phyloP scores from a whole-genome alignment of 2,888 invertebrate genomes.

The Apodemia zela region DNA sequence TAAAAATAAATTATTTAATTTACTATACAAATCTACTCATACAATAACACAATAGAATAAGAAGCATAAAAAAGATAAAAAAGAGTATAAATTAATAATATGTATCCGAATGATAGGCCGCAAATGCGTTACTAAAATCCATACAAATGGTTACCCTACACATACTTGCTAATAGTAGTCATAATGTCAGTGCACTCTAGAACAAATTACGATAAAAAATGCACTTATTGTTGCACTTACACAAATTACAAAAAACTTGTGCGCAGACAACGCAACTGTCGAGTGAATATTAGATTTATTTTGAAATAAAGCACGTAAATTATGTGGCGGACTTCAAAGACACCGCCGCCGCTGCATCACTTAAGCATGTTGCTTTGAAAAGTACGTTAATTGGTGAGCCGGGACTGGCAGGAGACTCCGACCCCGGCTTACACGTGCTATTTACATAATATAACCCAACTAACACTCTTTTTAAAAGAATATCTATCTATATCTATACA shows the following conservation, averaged over 20 bases:
- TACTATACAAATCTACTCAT: too few species aligned
- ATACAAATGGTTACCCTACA: neutral
- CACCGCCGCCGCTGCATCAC: slow-evolving; percentile 55
- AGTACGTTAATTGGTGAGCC: slow-evolving; percentile 61
- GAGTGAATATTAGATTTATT: slow-evolving; percentile 48
- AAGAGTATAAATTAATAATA: too few species aligned
- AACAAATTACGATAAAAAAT: slow-evolving; percentile 11
- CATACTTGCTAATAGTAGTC: neutral
- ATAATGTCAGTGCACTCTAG: slow-evolving; percentile 4
- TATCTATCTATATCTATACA: too few species aligned
- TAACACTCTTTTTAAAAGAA: neutral
- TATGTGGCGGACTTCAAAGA: slow-evolving; percentile 52
- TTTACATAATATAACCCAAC: slow-evolving; percentile 3
- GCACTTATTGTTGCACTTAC: slow-evolving; percentile 13
- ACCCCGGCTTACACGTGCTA: slow-evolving; percentile 16
- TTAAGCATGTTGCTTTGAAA: slow-evolving; percentile 55
- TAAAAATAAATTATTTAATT: too few species aligned
- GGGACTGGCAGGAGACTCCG: slow-evolving; percentile 4
- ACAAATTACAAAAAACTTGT: slow-evolving; percentile 10
- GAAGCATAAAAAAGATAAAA: too few species aligned
- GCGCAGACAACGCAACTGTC: slow-evolving; percentile 13
- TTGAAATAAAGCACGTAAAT: slow-evolving; percentile 53
- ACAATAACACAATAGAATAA: too few species aligned
- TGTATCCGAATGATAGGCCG: neutral
- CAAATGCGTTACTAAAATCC: neutral